Evolutionary conservation across 2,113 vertebrate genomes (phyloP).

Genomic region (Stegastes partitus): DNA sequence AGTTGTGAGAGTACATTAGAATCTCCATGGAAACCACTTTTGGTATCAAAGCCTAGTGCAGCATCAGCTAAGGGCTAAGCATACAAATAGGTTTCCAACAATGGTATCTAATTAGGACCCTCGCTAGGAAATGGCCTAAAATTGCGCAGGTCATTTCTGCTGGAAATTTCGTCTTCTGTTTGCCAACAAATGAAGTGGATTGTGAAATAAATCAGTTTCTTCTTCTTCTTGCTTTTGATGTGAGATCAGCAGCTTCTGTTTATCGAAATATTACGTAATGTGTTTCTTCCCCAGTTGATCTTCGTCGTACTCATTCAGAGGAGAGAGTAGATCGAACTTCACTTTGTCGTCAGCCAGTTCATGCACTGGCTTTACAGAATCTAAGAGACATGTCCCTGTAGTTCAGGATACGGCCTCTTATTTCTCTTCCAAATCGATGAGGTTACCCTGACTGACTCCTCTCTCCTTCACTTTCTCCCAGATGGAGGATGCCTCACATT

Average conservation of each 20-base stretch:
- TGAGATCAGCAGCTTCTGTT: conserved; percentile 25
- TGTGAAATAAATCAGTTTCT: conserved; percentile 12
- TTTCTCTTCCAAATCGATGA: conserved; percentile 29
- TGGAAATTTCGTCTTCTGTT: conserved; percentile 66
- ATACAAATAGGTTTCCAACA: conserved; percentile 79
- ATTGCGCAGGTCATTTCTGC: conserved; percentile 67
- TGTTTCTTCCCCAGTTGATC: conserved; percentile 16
- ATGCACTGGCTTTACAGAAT: conserved; percentile 4
- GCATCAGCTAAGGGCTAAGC: conserved; percentile 82
- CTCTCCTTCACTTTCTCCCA: conserved; percentile 64
- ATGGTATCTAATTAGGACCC: conserved; percentile 82
- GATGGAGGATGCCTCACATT: conserved; percentile 72
- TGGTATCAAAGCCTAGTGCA: conserved; percentile 84
- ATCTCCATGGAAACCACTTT: conserved; percentile 88
- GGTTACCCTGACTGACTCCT: conserved; percentile 34
- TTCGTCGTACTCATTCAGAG: conserved; percentile 17
- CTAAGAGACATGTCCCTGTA: conserved; percentile 7
- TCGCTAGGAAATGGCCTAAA: conserved; percentile 72
- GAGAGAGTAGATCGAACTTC: background rate
- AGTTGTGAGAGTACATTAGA: conserved; percentile 82
- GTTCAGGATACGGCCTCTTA: conserved; percentile 13
- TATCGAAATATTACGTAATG: conserved; percentile 27
- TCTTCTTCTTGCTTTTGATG: background rate
- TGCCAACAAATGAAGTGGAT: conserved; percentile 15
- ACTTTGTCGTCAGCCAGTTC: conserved; percentile 5